Evolutionary conservation across 2,888 invertebrate genomes (phyloP).

Genomic region (Dasysyrphus albostriatus): DNA sequence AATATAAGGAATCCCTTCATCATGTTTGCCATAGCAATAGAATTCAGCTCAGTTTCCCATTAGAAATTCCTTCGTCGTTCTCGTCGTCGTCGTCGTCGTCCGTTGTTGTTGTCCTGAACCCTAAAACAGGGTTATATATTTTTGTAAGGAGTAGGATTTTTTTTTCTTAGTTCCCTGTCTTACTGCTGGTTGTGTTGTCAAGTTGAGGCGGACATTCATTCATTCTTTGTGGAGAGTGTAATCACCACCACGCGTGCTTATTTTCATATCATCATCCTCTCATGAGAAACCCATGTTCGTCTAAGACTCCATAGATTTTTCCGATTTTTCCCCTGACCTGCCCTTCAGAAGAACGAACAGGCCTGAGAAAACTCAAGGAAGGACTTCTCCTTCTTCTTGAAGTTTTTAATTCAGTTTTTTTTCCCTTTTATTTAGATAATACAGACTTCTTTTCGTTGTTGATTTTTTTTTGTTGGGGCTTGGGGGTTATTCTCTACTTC

Average conservation of each 20-base stretch:
- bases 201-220: conserved; percentile 68
- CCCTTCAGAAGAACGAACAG: neutral
- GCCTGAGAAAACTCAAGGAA: neutral
- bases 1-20: conserved; percentile 74
- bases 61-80: conserved; percentile 73
- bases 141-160: conserved; percentile 13
- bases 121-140: conserved; percentile 48
- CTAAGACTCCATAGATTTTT: neutral
- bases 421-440: conserved; percentile 49
- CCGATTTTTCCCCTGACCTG: conserved; percentile 7
- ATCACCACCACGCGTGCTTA: conserved; percentile 75
- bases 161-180: conserved; percentile 36
- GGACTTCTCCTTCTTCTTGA: conserved; percentile 17
- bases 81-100: conserved; percentile 34
- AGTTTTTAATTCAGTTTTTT: conserved; percentile 57
- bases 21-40: conserved; percentile 71
- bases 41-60: conserved; percentile 73
- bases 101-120: conserved; percentile 53
- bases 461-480: conserved; percentile 11
- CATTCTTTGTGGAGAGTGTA: conserved; percentile 69
- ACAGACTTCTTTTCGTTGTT: conserved; percentile 33
- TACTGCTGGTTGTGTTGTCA: conserved; percentile 65
- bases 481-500: conserved; percentile 9
- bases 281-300: conserved; percentile 50
- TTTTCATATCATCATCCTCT: conserved; percentile 70